Conservation (phyloP, 2,888 invertebrate genomes). For the Leucophora obtusa region DNA sequence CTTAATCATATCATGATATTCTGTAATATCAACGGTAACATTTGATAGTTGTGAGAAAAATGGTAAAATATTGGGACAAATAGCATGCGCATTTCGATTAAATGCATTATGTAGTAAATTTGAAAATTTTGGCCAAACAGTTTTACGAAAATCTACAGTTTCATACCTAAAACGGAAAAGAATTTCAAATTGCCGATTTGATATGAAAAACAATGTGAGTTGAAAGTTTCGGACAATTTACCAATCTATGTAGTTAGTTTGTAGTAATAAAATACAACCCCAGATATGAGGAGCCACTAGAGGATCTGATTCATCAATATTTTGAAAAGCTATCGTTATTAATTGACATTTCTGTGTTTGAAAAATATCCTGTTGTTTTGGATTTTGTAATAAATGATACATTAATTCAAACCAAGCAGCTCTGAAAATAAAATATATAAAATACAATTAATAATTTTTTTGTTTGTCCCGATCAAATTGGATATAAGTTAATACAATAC, state of each 20-base stretch:
- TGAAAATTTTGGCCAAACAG: constrained; percentile 86
- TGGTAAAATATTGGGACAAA: constrained; percentile 87
- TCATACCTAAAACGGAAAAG: constrained; percentile 68
- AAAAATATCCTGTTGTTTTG: constrained; percentile 79
- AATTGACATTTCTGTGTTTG: constrained; percentile 81
- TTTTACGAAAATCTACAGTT: constrained; percentile 85
- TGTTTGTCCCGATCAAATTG: no score
- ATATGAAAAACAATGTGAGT: neutral
- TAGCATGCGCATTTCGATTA: constrained; percentile 85
- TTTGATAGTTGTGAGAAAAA: constrained; percentile 83
- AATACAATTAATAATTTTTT: no score
- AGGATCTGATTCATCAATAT: constrained; percentile 85
- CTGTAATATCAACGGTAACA: constrained; percentile 67
- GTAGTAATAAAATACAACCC: constrained; percentile 85
- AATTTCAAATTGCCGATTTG: no score
- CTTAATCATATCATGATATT: constrained; percentile 80
- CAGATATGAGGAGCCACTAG: constrained; percentile 84
- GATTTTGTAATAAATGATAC: constrained; percentile 82
- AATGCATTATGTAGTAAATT: constrained; percentile 85
- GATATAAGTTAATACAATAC: no score
- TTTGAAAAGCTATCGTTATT: constrained; percentile 81
- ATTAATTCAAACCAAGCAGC: constrained; percentile 85
- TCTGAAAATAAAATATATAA: constrained; percentile 67
- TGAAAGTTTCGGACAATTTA: constrained; percentile 62
- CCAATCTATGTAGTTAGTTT: constrained; percentile 80